phyloP scores from a whole-genome alignment of 2,888 invertebrate genomes.

The Lithodes maja region DNA sequence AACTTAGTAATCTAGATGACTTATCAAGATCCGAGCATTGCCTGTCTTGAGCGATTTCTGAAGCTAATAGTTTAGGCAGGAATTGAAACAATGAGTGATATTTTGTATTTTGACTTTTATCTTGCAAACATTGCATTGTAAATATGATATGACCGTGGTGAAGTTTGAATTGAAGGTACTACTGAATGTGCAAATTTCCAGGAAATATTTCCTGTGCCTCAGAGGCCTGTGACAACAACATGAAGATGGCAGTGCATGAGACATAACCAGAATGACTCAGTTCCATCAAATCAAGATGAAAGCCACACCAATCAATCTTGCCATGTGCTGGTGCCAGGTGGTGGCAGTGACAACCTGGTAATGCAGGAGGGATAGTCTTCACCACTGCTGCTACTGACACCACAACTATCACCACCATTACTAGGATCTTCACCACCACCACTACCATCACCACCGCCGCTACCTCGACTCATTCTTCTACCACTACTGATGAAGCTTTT shows the following conservation, averaged over 20 bases:
- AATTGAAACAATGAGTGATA: too few relatives aligned
- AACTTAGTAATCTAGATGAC: too few relatives aligned
- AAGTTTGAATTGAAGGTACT: constrained; percentile 41
- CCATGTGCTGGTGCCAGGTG: not conserved
- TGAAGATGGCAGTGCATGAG: constrained; percentile 53
- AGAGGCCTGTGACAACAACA: constrained; percentile 46
- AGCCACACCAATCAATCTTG: not conserved
- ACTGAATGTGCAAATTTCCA: constrained; percentile 57
- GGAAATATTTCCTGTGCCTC: constrained; percentile 55
- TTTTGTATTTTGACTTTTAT: not conserved
- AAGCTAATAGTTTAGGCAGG: too few relatives aligned
- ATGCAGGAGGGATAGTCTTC: not conserved
- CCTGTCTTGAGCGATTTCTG: too few relatives aligned
- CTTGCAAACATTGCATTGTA: not conserved
- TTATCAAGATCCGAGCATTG: too few relatives aligned
- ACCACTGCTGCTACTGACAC: not conserved
- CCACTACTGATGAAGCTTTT: not conserved
- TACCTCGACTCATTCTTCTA: not conserved
- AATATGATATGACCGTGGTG: constrained; percentile 5
- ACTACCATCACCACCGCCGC: not conserved
- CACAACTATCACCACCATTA: not conserved
- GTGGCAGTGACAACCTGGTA: not conserved
- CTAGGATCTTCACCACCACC: not conserved
- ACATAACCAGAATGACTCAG: constrained; percentile 30
- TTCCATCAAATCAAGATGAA: not conserved